Evolutionary conservation across 2,888 invertebrate species (phyloP), one percentile per base, ranked within the genome.

Genomic region (Lochmaea capreae): DNA sequence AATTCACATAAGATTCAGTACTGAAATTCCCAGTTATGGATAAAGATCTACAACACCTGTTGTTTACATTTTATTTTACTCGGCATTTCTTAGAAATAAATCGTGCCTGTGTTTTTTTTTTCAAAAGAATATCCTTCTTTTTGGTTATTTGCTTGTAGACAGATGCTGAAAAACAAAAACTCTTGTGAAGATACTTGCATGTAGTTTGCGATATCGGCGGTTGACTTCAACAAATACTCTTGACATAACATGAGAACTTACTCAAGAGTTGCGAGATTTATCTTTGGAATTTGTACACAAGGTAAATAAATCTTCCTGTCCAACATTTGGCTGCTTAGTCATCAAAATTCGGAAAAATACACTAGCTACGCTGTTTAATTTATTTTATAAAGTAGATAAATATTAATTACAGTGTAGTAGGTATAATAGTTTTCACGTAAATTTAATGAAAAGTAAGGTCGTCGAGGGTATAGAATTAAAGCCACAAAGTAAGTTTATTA

Each of bases 271-370:
- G 39, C 9, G 42, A 67, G 42, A 57, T 67, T 67, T 67, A 72
- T 62, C 43, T 67, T 62, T 42, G 9, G 62, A 72, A 72, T 67
- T 72, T 67, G 61, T 54, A 62, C 62, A 63, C 46, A 18, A 33
- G n/a, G 67, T 26, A 62, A 72, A 72, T 72, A 72, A 67, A 61
- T 72, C 67, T 67, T 57, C 43, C 62, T 62, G 71, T 66, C 59
- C 16, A 66, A 39, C 66, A 66, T 54, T 66, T 54, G 66, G 54
- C 54, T 11, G 54, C 18, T 54, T 16, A 54, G 16, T 54, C 4
- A 49, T 49, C 2, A 9, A 3, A 18, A 54, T 10, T 16, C 12
- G 54, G 8, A 54, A 8, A 54, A 54, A 49, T 14, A 5, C 49
- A 49, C 12, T 46, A 11, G 43, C 10, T 49, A 9, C 18, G 16